A percentile compares a stretch with the other conserved stretches of the same genome.
phyloP scores from a whole-genome alignment of 2,113 vertebrate genomes.

The Thermophis baileyi region DNA sequence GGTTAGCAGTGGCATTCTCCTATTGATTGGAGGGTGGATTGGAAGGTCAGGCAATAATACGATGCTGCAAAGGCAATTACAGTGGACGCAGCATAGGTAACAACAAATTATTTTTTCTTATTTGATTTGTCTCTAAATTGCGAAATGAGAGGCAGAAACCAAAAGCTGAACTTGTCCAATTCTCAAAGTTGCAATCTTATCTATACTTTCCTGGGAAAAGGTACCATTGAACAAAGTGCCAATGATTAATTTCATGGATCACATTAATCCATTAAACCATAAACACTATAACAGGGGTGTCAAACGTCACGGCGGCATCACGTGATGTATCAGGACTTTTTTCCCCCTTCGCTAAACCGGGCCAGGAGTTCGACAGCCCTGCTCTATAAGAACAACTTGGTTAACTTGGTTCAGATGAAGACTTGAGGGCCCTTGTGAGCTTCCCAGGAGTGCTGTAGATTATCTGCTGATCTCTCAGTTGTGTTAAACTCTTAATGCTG shows the following conservation, averaged over 20 bases:
- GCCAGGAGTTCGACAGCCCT: too few species aligned
- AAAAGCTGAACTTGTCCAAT: background rate
- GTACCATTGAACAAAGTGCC: background rate
- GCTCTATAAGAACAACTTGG: background rate
- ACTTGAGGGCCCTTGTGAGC: background rate
- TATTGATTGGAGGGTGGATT: background rate
- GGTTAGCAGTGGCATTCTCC: background rate
- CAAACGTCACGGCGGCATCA: too few species aligned
- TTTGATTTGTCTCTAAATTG: background rate
- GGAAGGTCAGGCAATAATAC: background rate
- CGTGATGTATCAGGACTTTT: too few species aligned
- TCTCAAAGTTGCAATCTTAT: background rate
- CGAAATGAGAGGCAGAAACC: background rate
- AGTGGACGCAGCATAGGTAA: background rate
- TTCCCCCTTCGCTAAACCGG: too few species aligned
- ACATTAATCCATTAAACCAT: background rate
- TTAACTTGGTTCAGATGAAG: background rate
- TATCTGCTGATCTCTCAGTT: background rate
- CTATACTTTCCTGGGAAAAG: background rate
- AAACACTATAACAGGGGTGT: background rate
- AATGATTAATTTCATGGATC: background rate
- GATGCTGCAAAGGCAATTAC: background rate
- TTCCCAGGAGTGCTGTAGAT: background rate
- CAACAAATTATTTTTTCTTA: background rate
- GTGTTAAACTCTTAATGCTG: background rate